Evolutionary conservation across 2,797 vertebrate genomes (phyloP).

Genomic region (Loriculus beryllinus): DNA sequence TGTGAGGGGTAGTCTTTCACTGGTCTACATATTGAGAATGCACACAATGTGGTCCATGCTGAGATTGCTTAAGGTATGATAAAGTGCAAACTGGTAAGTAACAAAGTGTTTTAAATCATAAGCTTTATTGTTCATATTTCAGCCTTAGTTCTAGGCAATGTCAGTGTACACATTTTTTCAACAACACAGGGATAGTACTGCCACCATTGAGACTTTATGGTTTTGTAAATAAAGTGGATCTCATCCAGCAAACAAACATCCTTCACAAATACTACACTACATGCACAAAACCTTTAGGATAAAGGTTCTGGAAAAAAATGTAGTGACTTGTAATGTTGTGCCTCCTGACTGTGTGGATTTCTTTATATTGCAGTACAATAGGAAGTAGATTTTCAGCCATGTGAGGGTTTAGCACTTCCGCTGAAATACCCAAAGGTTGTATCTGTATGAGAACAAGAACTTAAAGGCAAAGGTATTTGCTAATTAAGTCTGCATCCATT

Average conservation of each 20-base stretch:
- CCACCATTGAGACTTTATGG: neutral
- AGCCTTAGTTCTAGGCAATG: neutral
- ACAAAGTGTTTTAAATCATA: neutral
- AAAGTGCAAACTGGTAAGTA: neutral
- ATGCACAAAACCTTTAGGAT: neutral
- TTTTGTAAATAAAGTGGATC: neutral
- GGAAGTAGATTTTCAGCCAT: neutral
- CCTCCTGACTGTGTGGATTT: neutral
- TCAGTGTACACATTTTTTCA: neutral
- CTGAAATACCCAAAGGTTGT: neutral
- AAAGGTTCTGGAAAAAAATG: neutral
- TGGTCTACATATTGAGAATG: rapidly evolving
- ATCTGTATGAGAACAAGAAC: neutral
- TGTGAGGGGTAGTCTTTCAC: neutral
- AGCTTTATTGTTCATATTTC: neutral
- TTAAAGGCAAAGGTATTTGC: neutral
- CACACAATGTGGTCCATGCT: neutral
- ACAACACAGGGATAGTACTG: neutral
- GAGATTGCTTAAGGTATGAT: rapidly evolving
- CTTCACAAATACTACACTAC: neutral
- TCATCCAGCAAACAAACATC: neutral
- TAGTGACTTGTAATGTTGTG: neutral
- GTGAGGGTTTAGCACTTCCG: neutral
- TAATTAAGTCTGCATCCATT: neutral
- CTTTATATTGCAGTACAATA: neutral